Conservation (phyloP, 2,113 vertebrate genomes). For the Stegastes partitus region DNA sequence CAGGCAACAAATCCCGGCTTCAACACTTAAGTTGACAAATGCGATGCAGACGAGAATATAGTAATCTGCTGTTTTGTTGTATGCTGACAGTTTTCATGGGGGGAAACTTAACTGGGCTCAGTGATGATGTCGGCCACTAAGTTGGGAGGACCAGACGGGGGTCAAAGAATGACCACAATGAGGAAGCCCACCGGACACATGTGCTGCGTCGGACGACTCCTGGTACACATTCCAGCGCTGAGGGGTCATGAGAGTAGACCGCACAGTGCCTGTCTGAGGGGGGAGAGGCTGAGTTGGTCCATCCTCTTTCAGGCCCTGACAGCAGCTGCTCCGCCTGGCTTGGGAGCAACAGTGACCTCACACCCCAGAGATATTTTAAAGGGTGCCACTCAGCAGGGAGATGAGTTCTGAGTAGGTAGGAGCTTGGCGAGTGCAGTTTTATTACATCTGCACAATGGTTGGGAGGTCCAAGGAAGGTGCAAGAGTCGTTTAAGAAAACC, state of each 20-base stretch:
- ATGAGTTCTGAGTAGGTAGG: constrained; percentile 79
- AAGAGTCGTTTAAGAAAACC: constrained; percentile 9
- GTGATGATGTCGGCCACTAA: constrained; percentile 39
- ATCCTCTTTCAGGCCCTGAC: constrained; percentile 68
- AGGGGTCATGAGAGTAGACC: constrained; percentile 76
- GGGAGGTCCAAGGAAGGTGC: constrained; percentile 75
- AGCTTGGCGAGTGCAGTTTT: constrained; percentile 74
- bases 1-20: constrained; percentile 4
- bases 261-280: constrained; percentile 67
- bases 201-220: constrained; percentile 46
- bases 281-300: constrained; percentile 60
- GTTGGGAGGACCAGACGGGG: constrained; percentile 34
- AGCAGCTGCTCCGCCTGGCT: constrained; percentile 91
- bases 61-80: neutral
- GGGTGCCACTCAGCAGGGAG: constrained; percentile 90
- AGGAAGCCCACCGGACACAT: constrained; percentile 67
- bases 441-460: constrained; percentile 80
- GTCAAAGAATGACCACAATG: constrained; percentile 57
- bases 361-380: constrained; percentile 90
- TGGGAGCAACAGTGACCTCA: constrained; percentile 89
- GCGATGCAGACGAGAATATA: neutral
- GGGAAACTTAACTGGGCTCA: constrained; percentile 5
- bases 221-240: constrained; percentile 62
- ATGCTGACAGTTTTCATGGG: constrained; percentile 27
- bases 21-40: neutral